phyloP scores from a whole-genome alignment of 2,113 vertebrate species.

The Aythya baeri region DNA sequence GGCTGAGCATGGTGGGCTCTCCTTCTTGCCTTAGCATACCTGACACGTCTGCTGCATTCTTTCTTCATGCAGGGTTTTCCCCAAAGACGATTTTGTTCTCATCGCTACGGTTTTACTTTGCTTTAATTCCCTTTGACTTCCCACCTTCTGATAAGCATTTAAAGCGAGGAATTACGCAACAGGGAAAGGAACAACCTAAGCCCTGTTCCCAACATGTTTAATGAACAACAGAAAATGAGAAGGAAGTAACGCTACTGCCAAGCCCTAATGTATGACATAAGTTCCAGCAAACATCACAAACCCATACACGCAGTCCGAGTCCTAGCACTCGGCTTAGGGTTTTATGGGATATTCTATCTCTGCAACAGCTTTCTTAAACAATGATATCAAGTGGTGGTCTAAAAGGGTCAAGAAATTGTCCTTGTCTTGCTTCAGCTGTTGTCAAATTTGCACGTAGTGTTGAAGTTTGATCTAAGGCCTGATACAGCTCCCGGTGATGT shows the following conservation, averaged over 20 bases:
- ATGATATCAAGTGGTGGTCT: not conserved
- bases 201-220: constrained; percentile 61
- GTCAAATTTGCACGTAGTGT: not conserved
- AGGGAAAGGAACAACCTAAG: constrained; percentile 20
- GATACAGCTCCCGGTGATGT: not conserved
- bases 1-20: not conserved
- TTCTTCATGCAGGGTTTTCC: not conserved
- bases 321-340: not conserved
- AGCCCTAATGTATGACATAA: constrained; percentile 47
- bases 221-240: constrained; percentile 72
- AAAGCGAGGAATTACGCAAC: not conserved
- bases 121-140: constrained; percentile 8
- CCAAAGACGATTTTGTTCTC: not conserved
- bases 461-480: not conserved
- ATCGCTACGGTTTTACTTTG: not conserved
- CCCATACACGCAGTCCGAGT: not conserved
- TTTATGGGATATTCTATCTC: not conserved
- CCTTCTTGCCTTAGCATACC: not conserved
- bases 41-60: not conserved
- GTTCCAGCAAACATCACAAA: not conserved
- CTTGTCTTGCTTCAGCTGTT: not conserved
- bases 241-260: constrained; percentile 50
- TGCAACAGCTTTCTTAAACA: not conserved
- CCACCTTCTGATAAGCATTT: constrained; percentile 51
- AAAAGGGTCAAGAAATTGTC: not conserved